phyloP scores from a whole-genome alignment of 2,888 invertebrate genomes.

The Cantharis rufa region DNA sequence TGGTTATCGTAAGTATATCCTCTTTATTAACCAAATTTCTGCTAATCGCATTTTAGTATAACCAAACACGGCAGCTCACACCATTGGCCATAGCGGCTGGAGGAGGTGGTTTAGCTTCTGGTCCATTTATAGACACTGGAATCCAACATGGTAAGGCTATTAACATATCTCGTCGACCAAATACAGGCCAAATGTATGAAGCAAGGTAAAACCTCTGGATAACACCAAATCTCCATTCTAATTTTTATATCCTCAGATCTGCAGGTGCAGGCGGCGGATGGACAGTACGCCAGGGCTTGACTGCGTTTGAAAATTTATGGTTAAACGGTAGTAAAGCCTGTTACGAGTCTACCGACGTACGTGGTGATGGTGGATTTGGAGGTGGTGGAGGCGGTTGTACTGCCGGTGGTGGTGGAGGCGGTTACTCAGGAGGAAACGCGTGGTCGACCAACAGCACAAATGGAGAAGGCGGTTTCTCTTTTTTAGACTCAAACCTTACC shows the following conservation, averaged over 20 bases:
- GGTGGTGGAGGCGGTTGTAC: conserved; percentile 89
- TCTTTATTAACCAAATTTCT: neutral
- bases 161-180: conserved; percentile 45
- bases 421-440: conserved; percentile 71
- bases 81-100: conserved; percentile 80
- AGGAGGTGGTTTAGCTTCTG: conserved; percentile 81
- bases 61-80: conserved; percentile 58
- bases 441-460: conserved; percentile 59
- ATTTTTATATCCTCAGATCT: conserved; percentile 38
- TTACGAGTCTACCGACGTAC: conserved; percentile 58
- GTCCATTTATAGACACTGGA: conserved; percentile 70
- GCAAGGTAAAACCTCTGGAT: too few relatives aligned
- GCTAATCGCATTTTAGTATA: conserved; percentile 57
- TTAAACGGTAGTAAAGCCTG: too few relatives aligned
- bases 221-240: conserved; percentile 19
- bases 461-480: conserved; percentile 85
- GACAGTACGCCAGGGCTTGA: conserved; percentile 53
- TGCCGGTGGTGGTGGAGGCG: conserved; percentile 85
- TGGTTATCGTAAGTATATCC: conserved; percentile 69
- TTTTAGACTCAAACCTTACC: conserved; percentile 58
- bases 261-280: conserved; percentile 86
- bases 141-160: conserved; percentile 73
- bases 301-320: too few relatives aligned
- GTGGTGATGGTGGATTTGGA: conserved; percentile 81
- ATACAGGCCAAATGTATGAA: conserved; percentile 51